Evolutionary conservation across 2,888 invertebrate genomes (phyloP).

Genomic region (Trichacis sp.): DNA sequence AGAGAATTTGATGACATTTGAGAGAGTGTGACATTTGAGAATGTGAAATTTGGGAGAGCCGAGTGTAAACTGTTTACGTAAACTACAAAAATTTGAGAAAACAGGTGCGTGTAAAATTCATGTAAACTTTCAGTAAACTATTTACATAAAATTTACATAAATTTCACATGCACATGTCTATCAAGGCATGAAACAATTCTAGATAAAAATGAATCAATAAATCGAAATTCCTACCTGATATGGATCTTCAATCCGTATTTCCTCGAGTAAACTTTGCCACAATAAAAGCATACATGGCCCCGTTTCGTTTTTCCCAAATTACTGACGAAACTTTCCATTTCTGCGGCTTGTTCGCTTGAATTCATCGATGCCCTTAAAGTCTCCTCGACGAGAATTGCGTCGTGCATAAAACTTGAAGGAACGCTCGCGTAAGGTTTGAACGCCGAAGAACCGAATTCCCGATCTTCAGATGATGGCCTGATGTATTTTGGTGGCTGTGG

Average conservation of each 20-base stretch:
- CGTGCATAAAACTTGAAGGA: background rate
- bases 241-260: background rate
- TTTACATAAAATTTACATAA: too few relatives aligned
- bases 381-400: background rate
- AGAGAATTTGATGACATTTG: too few relatives aligned
- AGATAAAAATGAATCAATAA: too few relatives aligned
- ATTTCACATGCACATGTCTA: too few relatives aligned
- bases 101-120: too few relatives aligned
- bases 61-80: too few relatives aligned
- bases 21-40: too few relatives aligned
- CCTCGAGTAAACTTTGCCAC: background rate
- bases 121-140: too few relatives aligned
- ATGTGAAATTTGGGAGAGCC: too few relatives aligned
- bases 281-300: background rate
- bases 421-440: background rate
- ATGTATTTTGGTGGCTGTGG: background rate
- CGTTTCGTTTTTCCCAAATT: slow-evolving; percentile 10
- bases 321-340: background rate
- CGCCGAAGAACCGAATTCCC: background rate
- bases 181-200: too few relatives aligned
- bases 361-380: background rate
- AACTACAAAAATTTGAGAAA: too few relatives aligned
- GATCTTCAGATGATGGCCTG: background rate
- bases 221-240: background rate
- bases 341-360: background rate